phyloP scores from a whole-genome alignment of 2,113 vertebrate genomes.

The Triplophysa dalaica region DNA sequence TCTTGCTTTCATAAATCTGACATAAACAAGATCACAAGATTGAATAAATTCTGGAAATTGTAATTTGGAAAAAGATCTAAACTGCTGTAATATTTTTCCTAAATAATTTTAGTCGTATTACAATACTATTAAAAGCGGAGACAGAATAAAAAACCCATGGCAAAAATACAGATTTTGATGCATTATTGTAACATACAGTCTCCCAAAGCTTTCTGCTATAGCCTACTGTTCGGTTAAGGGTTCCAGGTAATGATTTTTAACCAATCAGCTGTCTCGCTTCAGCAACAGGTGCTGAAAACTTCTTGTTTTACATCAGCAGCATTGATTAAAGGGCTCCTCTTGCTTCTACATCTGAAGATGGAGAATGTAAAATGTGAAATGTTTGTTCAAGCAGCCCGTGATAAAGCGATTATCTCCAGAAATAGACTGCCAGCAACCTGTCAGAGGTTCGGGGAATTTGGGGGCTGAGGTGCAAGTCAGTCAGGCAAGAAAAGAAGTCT shows the following conservation, averaged over 20 bases:
- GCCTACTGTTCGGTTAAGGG: background rate
- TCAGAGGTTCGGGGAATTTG: slow-evolving; percentile 33
- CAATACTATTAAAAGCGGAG: no score
- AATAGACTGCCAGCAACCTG: slow-evolving; percentile 26
- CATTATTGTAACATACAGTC: no score
- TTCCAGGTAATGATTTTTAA: background rate
- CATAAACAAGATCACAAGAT: background rate
- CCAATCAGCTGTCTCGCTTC: background rate
- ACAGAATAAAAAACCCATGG: background rate
- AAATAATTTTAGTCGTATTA: no score
- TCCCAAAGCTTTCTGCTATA: background rate
- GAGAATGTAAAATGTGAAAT: slow-evolving; percentile 7
- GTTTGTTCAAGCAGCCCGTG: slow-evolving; percentile 1
- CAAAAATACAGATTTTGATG: no score
- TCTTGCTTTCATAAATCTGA: background rate
- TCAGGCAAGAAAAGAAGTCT: slow-evolving; percentile 28
- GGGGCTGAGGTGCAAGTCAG: slow-evolving; percentile 16
- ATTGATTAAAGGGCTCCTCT: background rate
- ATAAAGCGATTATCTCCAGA: slow-evolving; percentile 16
- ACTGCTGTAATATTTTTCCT: no score
- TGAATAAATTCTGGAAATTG: background rate
- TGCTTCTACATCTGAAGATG: background rate
- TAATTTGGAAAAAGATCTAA: no score
- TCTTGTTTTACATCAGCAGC: slow-evolving; percentile 12
- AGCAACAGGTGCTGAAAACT: slow-evolving; percentile 4